Percentiles rank a stretch among this genome's conserved stretches.
These are phyloP conservation scores for Pseudanteris insignis DNA, from an alignment of 2,888 invertebrate genomes.

Conservation along the genomic window DNA sequence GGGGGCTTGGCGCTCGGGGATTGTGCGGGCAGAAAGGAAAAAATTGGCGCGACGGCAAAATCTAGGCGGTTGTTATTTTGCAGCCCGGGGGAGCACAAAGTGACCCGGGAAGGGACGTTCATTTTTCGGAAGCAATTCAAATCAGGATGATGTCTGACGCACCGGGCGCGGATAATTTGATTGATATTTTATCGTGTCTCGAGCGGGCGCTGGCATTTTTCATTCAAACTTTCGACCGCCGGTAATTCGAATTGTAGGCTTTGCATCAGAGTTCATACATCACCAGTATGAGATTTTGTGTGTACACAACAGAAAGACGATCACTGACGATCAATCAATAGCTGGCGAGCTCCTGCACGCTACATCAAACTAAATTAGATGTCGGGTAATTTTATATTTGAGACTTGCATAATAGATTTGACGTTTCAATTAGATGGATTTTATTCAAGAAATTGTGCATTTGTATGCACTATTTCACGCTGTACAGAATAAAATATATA, in stretches of 20 bases:
- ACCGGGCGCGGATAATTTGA: constrained; percentile 9
- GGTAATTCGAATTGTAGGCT: constrained; percentile 15
- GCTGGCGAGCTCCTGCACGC: too few species aligned
- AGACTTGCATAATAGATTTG: too few species aligned
- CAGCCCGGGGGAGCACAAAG: constrained; percentile 30
- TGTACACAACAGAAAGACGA: constrained; percentile 42
- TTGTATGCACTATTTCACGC: too few species aligned
- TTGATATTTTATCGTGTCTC: constrained; percentile 18
- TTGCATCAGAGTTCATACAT: constrained; percentile 45
- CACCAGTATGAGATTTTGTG: constrained; percentile 23
- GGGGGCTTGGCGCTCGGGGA: too few species aligned
- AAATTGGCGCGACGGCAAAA: constrained; percentile 41
- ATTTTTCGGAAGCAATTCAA: constrained; percentile 18
- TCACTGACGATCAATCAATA: too few species aligned
- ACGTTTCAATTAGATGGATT: too few species aligned
- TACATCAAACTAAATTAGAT: too few species aligned
- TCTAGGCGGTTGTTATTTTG: constrained; percentile 49
- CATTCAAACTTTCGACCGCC: too few species aligned
- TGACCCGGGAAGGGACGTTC: constrained; percentile 8
- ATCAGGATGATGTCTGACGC: constrained; percentile 7
- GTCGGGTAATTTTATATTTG: too few species aligned
- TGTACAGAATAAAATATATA: too few species aligned
- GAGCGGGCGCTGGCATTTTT: background rate
- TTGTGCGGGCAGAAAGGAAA: too few species aligned
- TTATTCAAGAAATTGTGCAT: too few species aligned